phyloP scores from a whole-genome alignment of 2,888 invertebrate genomes.

The Dicyrtomina minuta region DNA sequence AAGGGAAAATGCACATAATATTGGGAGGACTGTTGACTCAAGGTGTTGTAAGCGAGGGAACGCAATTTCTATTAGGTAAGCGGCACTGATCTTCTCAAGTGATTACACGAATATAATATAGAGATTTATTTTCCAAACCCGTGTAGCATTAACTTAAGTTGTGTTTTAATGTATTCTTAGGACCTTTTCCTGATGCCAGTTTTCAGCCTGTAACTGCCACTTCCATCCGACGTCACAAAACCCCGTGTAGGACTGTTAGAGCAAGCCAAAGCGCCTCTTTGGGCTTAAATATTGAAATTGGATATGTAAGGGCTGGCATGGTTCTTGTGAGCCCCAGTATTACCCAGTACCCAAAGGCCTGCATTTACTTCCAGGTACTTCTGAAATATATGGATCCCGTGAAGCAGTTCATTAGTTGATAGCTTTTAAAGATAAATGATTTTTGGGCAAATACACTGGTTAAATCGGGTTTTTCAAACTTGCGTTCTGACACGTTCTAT shows the following conservation, averaged over 20 bases:
- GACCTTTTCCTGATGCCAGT: conserved; percentile 74
- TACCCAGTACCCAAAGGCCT: conserved; percentile 59
- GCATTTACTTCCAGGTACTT: conserved; percentile 62
- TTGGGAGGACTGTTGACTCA: conserved; percentile 81
- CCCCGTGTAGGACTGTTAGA: conserved; percentile 81
- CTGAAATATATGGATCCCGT: too few relatives aligned
- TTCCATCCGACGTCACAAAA: conserved; percentile 87
- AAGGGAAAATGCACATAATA: conserved; percentile 66
- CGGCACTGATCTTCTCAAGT: too few relatives aligned
- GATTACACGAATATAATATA: too few relatives aligned
- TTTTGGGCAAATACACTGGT: too few relatives aligned
- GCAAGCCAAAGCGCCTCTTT: conserved; percentile 89
- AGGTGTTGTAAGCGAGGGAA: conserved; percentile 81
- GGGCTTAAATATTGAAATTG: conserved; percentile 65
- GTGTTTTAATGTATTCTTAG: conserved; percentile 55
- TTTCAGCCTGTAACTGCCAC: conserved; percentile 77
- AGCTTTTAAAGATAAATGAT: too few relatives aligned
- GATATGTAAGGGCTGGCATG: conserved; percentile 78
- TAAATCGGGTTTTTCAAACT: too few relatives aligned
- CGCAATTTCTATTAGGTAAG: conserved; percentile 59
- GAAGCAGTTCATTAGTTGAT: too few relatives aligned
- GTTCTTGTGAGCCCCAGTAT: conserved; percentile 67
- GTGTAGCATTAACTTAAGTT: conserved; percentile 9
- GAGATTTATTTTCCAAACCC: conserved; percentile 2
- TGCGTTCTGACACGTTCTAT: too few relatives aligned